Evolutionary conservation across 2,113 vertebrate genomes (phyloP).

Genomic region (Eubucco bourcierii): DNA sequence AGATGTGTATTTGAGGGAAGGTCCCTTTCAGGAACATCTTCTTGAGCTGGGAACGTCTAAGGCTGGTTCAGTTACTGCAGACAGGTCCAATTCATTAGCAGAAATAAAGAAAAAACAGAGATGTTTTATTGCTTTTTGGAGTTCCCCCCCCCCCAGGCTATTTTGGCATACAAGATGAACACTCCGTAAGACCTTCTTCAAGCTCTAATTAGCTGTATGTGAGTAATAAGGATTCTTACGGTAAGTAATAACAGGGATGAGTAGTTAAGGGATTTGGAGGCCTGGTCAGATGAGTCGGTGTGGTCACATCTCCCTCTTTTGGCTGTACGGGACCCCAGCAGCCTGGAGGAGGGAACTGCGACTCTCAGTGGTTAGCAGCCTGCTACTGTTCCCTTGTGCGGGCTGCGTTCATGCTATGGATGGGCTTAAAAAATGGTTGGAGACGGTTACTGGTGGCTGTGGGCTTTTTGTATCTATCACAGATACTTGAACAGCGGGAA

Average conservation of each 20-base stretch:
- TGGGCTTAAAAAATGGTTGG: neutral
- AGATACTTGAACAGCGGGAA: neutral
- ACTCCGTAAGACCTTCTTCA: neutral
- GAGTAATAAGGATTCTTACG: neutral
- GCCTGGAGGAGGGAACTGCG: neutral
- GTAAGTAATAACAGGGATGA: neutral
- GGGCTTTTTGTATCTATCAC: neutral
- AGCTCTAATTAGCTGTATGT: neutral
- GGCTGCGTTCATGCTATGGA: fast-evolving
- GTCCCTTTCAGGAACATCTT: neutral
- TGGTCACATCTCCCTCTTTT: neutral
- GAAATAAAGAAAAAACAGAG: neutral
- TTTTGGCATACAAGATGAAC: neutral
- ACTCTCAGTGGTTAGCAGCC: neutral
- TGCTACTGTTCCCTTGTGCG: neutral
- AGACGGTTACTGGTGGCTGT: fast-evolving
- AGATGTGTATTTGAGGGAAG: neutral
- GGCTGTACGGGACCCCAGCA: neutral
- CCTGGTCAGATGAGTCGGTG: neutral
- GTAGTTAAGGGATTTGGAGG: fast-evolving
- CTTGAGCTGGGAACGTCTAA: neutral
- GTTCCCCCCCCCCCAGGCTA: neutral
- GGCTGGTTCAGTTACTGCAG: neutral
- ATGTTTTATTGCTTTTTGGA: neutral
- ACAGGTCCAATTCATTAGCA: neutral